Base-by-base conservation (phyloP, 2,888 invertebrate genomes). In the Eustalomyia histrio region DNA sequence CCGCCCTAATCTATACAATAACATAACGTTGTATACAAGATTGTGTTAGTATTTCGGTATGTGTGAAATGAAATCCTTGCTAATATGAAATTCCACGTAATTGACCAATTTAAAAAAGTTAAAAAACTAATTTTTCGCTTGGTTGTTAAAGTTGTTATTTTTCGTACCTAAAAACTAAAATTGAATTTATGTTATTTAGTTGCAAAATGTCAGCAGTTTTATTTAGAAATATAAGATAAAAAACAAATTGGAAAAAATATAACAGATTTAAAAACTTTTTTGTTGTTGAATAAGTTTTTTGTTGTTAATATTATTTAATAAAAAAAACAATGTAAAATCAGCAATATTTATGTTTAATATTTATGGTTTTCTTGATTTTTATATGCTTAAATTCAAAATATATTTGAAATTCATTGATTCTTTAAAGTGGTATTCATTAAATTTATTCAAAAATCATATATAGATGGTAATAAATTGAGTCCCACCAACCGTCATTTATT, bases 51-150 rank as follows among this genome's bases (percentile, higher is more conserved):
- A 43, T 43, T 43, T 14, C 8, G 14, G 14, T 58, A 10, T 86
- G 85, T 85, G 85, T 85, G 85, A 84, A 85, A 67, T 85, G 84
- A 86, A 84, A 86, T 24, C 2, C 24, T 24, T 24, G 5, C 24
- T 24, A 24, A 24, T 24, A 3, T 86, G 86, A 87, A 88, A 86
- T 84, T 86, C 85, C 85, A 87, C 87, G 84, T 86, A 88, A 87
- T 88, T 87, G 87, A 85, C 86, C 87, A 87, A 86, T 87, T 87
- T 87, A 85, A 86, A 87, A 87, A 88, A 85, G 87, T 87, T 83
- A 85, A 87, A 24, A 88, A 88, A 88, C 87, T 88, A 88, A 88
- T 88, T 88, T 88, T 87, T 87, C 88, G 87, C 88, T 87, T 87
- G 86, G 87, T 85, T 87, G 71, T 78, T 87, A 86, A 65, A 57